Evolutionary conservation across 2,797 vertebrate species (phyloP).

Genomic region (Apodemus agrarius): DNA sequence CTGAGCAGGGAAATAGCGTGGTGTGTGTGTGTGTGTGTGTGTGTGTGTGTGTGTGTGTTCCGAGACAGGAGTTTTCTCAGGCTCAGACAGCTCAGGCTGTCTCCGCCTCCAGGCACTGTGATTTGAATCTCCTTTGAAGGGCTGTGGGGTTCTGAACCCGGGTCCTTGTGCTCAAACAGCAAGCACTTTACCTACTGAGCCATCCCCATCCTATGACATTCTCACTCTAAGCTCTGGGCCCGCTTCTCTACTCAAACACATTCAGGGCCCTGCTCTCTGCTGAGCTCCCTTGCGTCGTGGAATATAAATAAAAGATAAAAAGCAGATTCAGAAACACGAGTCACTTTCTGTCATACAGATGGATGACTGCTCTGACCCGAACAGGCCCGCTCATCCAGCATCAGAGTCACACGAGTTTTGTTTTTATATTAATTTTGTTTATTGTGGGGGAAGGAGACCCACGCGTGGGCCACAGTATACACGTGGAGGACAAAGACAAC

Average conservation of each 20-base stretch:
- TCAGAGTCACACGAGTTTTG: not conserved
- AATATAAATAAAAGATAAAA: not conserved
- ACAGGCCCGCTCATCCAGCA: not conserved
- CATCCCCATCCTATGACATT: not conserved
- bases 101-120: not conserved
- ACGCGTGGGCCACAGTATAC: not conserved
- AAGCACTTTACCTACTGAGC: not conserved
- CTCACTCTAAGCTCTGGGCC: not conserved
- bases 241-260: not conserved
- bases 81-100: too few relatives aligned
- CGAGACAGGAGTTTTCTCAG: not conserved
- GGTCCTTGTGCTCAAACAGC: not conserved
- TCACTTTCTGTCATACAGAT: not conserved
- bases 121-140: not conserved
- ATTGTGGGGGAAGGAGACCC: not conserved
- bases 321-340: not conserved
- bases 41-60: too few relatives aligned
- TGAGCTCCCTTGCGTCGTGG: not conserved
- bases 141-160: not conserved
- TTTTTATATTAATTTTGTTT: not conserved
- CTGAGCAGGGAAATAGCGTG: not conserved
- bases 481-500: not conserved
- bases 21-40: not conserved
- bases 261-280: not conserved
- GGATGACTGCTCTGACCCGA: not conserved